Evolutionary conservation across 2,888 invertebrate species (phyloP), one percentile per base, ranked within the genome.

Genomic region (Metalampra italica): DNA sequence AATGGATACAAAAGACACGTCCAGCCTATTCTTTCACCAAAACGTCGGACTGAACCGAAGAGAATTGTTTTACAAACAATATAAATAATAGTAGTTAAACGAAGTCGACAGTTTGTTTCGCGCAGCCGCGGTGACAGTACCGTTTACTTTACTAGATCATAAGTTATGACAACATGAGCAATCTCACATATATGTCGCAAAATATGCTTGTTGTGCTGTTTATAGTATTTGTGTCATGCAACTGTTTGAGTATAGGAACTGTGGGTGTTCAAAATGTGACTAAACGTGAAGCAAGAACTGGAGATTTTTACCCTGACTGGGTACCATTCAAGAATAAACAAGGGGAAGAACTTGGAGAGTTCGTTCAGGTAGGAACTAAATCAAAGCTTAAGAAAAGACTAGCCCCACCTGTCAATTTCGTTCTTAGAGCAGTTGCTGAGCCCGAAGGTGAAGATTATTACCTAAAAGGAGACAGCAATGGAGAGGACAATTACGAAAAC

Each of bases 51-150:
- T 62, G 60, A 62, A 70, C 69, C 77, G 71, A 62, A 71, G 68
- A 74, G 74, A 79, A 84, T 79, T 69, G 81, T 77, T 84, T 82
- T 75, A 62, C 68, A 83, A 86, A 87, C 85, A 87, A 84, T 89
- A 89, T 89, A 88, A 89, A 88, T 88, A 85, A 85, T 83, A 80
- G 82, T 82, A 68, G 70, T 69, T 65, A 67, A 60, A 71, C 66
- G 63, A 71, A 64, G 60, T 69, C 64, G 63, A 68, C 84, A 88
- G 88, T 88, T 68, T 60, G 62, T 63, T 59, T 63, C 78, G 77
- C 74, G 83, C 74, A 62, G 73, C 68, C 73, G 77, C 60, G 64
- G 29, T 34, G 65, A 51, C 63, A 58, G 58, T 60, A 63, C 51
- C 65, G 73, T n/a, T 36, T n/a, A 1, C n/a, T 13, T 14, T 29